phyloP scores from a whole-genome alignment of 2,113 vertebrate species.

The Ceyx margarethae region DNA sequence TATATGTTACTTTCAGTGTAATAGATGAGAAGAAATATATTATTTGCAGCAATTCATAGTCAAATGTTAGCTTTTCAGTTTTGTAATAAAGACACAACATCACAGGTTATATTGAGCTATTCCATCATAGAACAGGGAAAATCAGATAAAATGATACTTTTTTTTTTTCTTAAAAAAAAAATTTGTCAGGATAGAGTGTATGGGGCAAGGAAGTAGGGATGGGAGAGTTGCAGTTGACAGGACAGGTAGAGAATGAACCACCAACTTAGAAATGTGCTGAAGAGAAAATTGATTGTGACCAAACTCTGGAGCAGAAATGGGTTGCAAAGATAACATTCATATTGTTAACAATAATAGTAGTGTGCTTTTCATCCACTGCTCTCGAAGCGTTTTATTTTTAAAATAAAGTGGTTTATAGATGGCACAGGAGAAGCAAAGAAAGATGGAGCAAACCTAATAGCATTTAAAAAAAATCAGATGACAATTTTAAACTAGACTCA shows the following conservation, averaged over 20 bases:
- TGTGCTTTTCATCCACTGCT: not conserved
- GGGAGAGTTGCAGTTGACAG: not conserved
- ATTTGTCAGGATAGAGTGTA: not conserved
- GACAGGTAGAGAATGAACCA: not conserved
- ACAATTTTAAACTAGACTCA: not conserved
- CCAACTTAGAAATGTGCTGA: not conserved
- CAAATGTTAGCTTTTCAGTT: slow-evolving; percentile 15
- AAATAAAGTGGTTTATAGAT: not conserved
- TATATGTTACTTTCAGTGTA: slow-evolving; percentile 21
- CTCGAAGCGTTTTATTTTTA: not conserved
- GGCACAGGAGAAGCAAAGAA: not conserved
- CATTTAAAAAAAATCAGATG: not conserved
- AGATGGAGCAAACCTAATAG: not conserved
- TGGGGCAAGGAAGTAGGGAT: not conserved
- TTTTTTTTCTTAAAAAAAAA: not conserved
- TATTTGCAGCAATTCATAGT: not conserved
- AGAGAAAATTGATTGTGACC: not conserved
- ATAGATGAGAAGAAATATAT: slow-evolving; percentile 3
- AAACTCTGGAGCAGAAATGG: not conserved
- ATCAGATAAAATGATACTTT: not conserved
- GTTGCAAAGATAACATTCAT: not conserved
- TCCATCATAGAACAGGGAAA: not conserved
- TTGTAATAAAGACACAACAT: not conserved
- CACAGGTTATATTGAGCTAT: not conserved
- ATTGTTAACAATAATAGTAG: not conserved